Base-by-base conservation (phyloP, 1,140 invertebrate species). In the Aphaenogaster rudis region DNA sequence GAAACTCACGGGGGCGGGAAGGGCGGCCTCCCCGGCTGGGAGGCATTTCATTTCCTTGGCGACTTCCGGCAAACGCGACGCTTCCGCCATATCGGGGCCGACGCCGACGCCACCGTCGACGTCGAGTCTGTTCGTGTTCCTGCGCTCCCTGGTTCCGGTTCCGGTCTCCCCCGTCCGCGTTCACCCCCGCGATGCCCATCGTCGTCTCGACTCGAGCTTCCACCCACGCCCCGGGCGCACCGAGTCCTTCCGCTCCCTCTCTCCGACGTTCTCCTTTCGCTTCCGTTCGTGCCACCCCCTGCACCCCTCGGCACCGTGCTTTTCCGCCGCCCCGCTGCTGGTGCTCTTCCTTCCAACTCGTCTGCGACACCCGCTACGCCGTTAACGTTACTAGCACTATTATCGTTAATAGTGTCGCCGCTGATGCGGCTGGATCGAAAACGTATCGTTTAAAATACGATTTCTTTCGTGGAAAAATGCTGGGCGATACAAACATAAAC, bases 21-120 rank as follows among this genome's bases (percentile, higher is more conserved):
- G 52, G 90, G 82, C 67, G 80, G 88, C 86, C 72, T 85, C 86
- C 78, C 77, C 66, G 90, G 88, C 90, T 88, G 89, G 90, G 92
- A 91, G 94, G 92, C 92, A 93, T 95, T 95, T 95, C 95, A 95
- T 95, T 95, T 95, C 94, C 94, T 94, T 91, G 92, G 92, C 92
- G 93, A 95, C 94, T 95, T 95, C 95, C 95, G 95, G 94, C 93
- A 95, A 95, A 94, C 94, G 93, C 95, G 94, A 94, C 93, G 94
- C 94, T 95, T 95, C 95, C 95, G 94, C 92, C 90, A 91, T 94
- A 94, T 94, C 93, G 93, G 94, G 93, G 93, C 93, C 92, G 93
- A 81, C 90, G 90, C 71, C 89, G 92, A 57, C 87, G 84, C 80
- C 84, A 90, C 79, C 92, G 88, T 72, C 88, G 67, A 88, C 89